Percentiles rank a stretch among this genome's conserved stretches.
Evolutionary conservation across 2,888 invertebrate genomes (phyloP).

Genomic region (Dione vanillae): DNA sequence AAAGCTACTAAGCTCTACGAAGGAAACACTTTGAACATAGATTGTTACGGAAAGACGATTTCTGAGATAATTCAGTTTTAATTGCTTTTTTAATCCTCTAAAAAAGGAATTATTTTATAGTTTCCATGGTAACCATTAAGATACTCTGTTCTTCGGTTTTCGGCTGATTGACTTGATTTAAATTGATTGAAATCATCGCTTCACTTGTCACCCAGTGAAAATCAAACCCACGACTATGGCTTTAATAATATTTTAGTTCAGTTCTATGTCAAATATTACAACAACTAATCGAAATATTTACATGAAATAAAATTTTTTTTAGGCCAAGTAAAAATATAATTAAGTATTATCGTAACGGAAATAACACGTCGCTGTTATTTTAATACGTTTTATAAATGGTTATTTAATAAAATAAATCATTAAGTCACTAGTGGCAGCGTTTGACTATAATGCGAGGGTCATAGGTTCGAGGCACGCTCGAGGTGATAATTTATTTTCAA

Average conservation of each 20-base stretch:
- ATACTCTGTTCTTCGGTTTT: too few species aligned
- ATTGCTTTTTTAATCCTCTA: conserved; percentile 6
- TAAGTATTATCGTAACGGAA: conserved; percentile 14
- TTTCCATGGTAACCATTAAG: too few species aligned
- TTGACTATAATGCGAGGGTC: too few species aligned
- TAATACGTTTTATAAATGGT: not conserved
- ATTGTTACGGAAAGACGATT: not conserved
- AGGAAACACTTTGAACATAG: conserved; percentile 3
- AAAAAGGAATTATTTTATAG: not conserved
- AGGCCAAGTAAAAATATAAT: not conserved
- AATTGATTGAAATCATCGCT: too few species aligned
- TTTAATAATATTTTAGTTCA: not conserved
- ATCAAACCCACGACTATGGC: too few species aligned
- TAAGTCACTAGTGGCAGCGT: not conserved
- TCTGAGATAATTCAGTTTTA: conserved; percentile 6
- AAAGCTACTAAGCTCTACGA: not conserved
- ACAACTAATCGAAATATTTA: not conserved
- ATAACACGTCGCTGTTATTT: not conserved
- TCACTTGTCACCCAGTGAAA: too few species aligned
- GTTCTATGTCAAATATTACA: not conserved
- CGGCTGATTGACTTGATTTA: too few species aligned
- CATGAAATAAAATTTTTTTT: not conserved
- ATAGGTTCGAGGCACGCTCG: too few species aligned
- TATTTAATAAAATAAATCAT: not conserved
- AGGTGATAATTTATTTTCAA: too few species aligned